Evolutionary conservation across 2,888 invertebrate species (phyloP).

Genomic region (Lycocerus yunnanus): DNA sequence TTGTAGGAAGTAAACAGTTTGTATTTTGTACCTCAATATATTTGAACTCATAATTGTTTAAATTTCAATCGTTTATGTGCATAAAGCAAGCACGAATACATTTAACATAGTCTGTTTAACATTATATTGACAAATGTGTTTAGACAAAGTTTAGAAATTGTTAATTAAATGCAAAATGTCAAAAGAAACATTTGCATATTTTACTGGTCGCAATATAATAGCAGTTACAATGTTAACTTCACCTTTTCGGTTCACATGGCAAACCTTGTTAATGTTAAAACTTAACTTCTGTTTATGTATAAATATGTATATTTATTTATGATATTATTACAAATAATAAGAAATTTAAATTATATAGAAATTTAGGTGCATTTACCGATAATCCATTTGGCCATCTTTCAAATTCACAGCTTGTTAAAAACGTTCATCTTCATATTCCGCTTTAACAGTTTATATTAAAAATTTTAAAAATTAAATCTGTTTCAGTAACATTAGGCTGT

Average conservation of each 20-base stretch:
- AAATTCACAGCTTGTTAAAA: background rate
- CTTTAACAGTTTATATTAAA: background rate
- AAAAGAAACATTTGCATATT: background rate
- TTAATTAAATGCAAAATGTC: background rate
- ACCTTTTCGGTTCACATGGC: background rate
- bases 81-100: background rate
- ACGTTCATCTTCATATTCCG: background rate
- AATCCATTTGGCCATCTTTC: background rate
- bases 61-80: background rate
- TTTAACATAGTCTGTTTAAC: background rate
- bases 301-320: too few species aligned
- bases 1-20: background rate
- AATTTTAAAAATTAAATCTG: background rate
- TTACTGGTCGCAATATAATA: background rate
- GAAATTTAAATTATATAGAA: background rate
- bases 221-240: background rate
- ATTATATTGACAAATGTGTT: background rate
- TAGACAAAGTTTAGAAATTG: background rate
- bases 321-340: background rate
- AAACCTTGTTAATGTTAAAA: background rate
- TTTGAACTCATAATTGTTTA: constrained; percentile 3
- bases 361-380: background rate
- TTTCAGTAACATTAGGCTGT: background rate
- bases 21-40: background rate
- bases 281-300: background rate